Conservation (phyloP, 2,797 vertebrate species). For the Valencia hispanica region DNA sequence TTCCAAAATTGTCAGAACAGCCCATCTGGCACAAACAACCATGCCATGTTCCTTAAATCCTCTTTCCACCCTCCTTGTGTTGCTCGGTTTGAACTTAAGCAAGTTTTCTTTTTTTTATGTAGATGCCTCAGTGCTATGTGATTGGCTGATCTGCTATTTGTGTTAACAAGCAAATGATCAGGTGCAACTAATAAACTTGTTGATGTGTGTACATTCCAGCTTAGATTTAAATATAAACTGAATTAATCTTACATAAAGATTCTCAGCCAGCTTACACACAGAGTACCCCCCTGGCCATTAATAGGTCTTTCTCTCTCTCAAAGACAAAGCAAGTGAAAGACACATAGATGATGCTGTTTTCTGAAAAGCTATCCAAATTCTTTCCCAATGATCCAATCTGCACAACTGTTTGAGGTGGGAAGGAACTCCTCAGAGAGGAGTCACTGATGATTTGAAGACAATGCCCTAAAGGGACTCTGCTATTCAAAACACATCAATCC, state of each 20-base stretch:
- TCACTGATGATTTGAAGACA: slow-evolving; percentile 70
- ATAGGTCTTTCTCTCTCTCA: slow-evolving; percentile 14
- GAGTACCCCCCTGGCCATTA: slow-evolving; percentile 16
- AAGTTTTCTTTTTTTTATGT: background rate
- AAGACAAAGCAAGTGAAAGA: slow-evolving; percentile 22
- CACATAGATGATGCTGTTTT: slow-evolving; percentile 41
- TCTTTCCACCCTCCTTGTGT: background rate
- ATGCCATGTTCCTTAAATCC: background rate
- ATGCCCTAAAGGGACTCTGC: slow-evolving; percentile 58
- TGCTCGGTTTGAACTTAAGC: background rate
- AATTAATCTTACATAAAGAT: background rate
- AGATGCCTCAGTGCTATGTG: background rate
- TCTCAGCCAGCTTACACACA: background rate
- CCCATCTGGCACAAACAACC: background rate
- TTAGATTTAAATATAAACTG: slow-evolving; percentile 9
- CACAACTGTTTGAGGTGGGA: slow-evolving; percentile 66
- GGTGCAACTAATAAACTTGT: background rate
- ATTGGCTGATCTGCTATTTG: background rate
- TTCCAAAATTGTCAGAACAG: no score
- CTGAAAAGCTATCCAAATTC: slow-evolving; percentile 57
- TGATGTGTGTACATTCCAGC: background rate
- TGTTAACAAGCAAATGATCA: background rate
- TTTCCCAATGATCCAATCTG: slow-evolving; percentile 56
- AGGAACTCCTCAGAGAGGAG: slow-evolving; percentile 55
- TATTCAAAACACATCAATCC: slow-evolving; percentile 67